phyloP scores from a whole-genome alignment of 2,888 invertebrate species.

The Caenorhabditis plicata region DNA sequence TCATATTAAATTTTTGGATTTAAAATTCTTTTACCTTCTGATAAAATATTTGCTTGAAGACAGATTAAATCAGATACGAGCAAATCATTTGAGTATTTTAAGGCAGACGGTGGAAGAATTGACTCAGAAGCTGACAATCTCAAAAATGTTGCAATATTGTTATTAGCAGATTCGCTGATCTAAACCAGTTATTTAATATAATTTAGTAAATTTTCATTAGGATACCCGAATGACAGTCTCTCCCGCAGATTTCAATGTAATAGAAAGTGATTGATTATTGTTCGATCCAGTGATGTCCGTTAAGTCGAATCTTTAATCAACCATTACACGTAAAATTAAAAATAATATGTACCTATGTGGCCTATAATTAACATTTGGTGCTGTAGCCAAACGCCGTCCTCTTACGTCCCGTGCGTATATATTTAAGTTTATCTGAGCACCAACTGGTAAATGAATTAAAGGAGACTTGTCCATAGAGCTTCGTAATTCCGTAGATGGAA shows the following conservation, averaged over 20 bases:
- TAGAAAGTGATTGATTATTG: conserved; percentile 41
- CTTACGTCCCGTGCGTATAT: conserved; percentile 39
- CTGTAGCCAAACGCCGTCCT: conserved; percentile 39
- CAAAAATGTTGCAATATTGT: conserved; percentile 38
- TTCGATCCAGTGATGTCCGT: conserved; percentile 45
- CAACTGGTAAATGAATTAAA: conserved; percentile 36
- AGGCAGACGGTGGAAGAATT: conserved; percentile 19
- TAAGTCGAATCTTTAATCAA: conserved; percentile 47
- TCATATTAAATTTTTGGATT: no score
- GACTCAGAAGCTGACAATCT: conserved; percentile 42
- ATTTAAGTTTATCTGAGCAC: conserved; percentile 34
- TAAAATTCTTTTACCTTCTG: not conserved
- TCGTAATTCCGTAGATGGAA: conserved; percentile 15
- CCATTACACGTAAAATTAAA: not conserved
- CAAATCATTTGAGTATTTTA: conserved; percentile 12
- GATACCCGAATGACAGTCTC: conserved; percentile 51
- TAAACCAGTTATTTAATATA: conserved; percentile 6
- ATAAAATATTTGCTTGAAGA: conserved; percentile 15
- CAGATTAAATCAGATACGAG: conserved; percentile 38
- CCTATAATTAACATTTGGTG: conserved; percentile 38
- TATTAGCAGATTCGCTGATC: conserved; percentile 46
- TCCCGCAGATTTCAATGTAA: conserved; percentile 48
- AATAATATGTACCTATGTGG: conserved; percentile 37
- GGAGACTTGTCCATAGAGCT: conserved; percentile 14
- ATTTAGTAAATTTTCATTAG: not conserved